A percentile compares a stretch with the other conserved stretches of the same genome.
Conservation (phyloP, 2,797 vertebrate species). For the Catharus ustulatus region DNA sequence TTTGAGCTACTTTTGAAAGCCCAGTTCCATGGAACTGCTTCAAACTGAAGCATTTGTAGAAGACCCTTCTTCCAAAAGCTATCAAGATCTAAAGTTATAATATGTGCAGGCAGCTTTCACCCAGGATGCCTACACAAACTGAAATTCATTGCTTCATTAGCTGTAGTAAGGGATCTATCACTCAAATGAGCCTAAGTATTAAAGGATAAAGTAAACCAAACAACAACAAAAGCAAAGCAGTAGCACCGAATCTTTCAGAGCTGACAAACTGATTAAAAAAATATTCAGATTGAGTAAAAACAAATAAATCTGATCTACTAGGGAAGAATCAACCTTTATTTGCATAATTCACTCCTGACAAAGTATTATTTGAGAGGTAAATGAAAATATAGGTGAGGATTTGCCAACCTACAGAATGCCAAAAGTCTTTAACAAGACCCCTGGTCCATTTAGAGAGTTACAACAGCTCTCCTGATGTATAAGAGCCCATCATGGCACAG, state of each 20-base stretch:
- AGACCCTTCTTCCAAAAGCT: background rate
- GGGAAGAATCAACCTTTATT: background rate
- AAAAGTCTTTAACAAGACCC: background rate
- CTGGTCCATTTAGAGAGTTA: background rate
- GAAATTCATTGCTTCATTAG: background rate
- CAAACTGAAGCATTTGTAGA: background rate
- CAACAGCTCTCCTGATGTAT: background rate
- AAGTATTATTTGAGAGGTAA: background rate
- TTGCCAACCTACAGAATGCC: background rate
- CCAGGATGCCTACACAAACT: background rate
- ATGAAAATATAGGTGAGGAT: background rate
- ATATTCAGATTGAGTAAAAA: background rate
- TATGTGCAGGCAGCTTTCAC: background rate
- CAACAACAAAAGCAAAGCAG: background rate
- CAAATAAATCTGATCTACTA: background rate
- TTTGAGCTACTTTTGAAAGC: background rate
- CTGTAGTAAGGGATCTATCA: background rate
- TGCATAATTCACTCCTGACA: background rate
- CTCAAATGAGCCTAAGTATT: background rate
- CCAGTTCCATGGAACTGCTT: background rate
- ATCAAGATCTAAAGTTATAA: background rate
- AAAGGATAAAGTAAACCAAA: background rate
- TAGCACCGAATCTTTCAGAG: background rate
- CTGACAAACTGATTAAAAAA: background rate
- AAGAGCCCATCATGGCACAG: background rate